A percentile compares a stretch with the other conserved stretches of the same genome.
phyloP scores from a whole-genome alignment of 2,888 invertebrate genomes.

The Drosophila ustulata region DNA sequence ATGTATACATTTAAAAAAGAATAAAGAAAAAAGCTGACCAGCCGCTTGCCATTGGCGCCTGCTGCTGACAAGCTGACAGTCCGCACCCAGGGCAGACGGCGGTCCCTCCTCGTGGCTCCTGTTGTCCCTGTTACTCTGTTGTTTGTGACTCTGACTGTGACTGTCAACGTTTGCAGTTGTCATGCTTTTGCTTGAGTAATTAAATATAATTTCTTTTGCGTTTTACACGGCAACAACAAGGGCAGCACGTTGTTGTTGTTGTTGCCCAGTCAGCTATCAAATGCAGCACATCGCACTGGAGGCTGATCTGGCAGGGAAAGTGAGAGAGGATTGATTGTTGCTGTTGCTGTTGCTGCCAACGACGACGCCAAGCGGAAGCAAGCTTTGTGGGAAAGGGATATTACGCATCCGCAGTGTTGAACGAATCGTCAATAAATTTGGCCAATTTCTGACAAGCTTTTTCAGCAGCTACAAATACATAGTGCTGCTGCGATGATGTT shows the following conservation, averaged over 20 bases:
- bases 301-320: neutral
- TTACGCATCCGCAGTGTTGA: slow-evolving; percentile 53
- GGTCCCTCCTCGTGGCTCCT: neutral
- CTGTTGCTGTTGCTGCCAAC: slow-evolving; percentile 19
- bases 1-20: slow-evolving; percentile 63
- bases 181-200: slow-evolving; percentile 83
- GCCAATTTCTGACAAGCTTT: slow-evolving; percentile 61
- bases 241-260: slow-evolving; percentile 14
- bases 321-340: slow-evolving; percentile 35
- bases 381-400: slow-evolving; percentile 13
- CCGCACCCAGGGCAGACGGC: slow-evolving; percentile 36
- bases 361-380: slow-evolving; percentile 24
- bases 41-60: slow-evolving; percentile 56
- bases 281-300: slow-evolving; percentile 33
- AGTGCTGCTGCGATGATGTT: slow-evolving; percentile 37
- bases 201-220: slow-evolving; percentile 82
- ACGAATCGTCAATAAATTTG: slow-evolving; percentile 57
- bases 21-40: slow-evolving; percentile 41
- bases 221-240: slow-evolving; percentile 60
- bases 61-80: slow-evolving; percentile 74
- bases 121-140: slow-evolving; percentile 1
- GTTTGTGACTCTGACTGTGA: slow-evolving; percentile 33
- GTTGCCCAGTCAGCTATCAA: slow-evolving; percentile 66
- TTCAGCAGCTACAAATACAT: slow-evolving; percentile 65
- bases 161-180: slow-evolving; percentile 76